Base-by-base conservation (phyloP, 92 coral and sea anemone genomes). In the Porites cylindrica region DNA sequence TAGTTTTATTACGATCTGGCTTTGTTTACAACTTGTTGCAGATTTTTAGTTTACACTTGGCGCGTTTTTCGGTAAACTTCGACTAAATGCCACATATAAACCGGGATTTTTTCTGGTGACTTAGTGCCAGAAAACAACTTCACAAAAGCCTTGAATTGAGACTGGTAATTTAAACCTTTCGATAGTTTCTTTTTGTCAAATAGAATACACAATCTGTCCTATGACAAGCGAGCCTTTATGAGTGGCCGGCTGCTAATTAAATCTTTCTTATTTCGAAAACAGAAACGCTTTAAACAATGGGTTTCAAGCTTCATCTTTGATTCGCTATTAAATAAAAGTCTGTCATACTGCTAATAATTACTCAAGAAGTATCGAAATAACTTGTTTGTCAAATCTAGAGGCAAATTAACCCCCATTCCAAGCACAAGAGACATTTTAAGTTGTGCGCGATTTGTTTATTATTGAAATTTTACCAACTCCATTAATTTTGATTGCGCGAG, bases 241-340 rank as follows among this genome's bases (percentile, higher is more conserved):
- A 82, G 79, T n/a, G 80, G 51, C 68, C 70, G 80, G 56, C 72
- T 74, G 73, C 80, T 83, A 83, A 83, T 83, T 83, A 73, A 74
- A 83, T 83, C 87, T 83, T 75, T 72, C 65, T 74, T 83, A 51
- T 73, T 83, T 72, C 72, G 73, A 83, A 64, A 83, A 82, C 86
- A 83, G 87, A 83, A 83, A 62, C 87, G 74, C 73, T 72, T 64
- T 1, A 71, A 83, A 83, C 87, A 83, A 83, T 83, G 54, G 79
- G 20, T 51, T 74, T 73, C 64, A 83, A 83, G 74, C 63, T 26
- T 83, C 73, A 56, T 16, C 47, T 83, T 74, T 82, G 79, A 83
- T 73, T 83, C 65, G 17, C 32, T 17, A 83, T 83, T 24, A 82
- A 83, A 82, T 71, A 73, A 59, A 73, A 63, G 87, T 83, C 64